A percentile compares a stretch with the other conserved stretches of the same genome.
These are phyloP conservation scores for Hypomesus transpacificus DNA, from an alignment of 2,113 vertebrate genomes.

Conservation along the genomic window DNA sequence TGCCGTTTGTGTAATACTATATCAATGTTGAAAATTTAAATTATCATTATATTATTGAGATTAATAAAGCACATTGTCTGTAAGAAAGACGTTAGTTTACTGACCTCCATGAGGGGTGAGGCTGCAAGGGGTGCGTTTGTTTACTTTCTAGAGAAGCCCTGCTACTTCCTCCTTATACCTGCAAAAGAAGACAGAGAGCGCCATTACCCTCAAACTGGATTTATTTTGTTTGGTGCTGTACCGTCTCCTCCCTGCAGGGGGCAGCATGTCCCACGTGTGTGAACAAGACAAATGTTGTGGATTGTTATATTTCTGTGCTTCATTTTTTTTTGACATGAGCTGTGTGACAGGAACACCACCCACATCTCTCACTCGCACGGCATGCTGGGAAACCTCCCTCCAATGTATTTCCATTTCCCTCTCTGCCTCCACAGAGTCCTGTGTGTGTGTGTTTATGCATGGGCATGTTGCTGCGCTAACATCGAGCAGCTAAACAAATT, in stretches of 20 bases:
- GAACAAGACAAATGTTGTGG: neutral
- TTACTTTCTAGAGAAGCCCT: neutral
- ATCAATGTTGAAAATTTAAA: too few relatives aligned
- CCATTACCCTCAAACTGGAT: neutral
- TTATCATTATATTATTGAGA: too few relatives aligned
- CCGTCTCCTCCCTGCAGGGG: too few relatives aligned
- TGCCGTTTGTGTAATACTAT: too few relatives aligned
- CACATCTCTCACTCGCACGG: neutral
- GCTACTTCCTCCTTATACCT: neutral
- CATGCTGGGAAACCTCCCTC: neutral
- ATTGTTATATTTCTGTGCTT: neutral
- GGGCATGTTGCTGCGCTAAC: neutral
- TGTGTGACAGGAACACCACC: neutral
- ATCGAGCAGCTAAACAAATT: too few relatives aligned
- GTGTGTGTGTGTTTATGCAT: neutral
- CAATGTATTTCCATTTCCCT: neutral
- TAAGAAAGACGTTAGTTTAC: too few relatives aligned
- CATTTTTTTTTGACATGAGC: neutral
- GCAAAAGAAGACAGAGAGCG: conserved; percentile 22
- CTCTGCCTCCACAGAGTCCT: neutral
- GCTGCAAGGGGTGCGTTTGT: too few relatives aligned
- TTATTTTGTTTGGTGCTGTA: too few relatives aligned
- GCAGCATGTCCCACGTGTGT: too few relatives aligned
- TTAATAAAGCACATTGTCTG: too few relatives aligned
- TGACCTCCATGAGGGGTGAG: too few relatives aligned